These are phyloP conservation scores for Pseudomugil gertrudae DNA, from an alignment of 2,797 vertebrate genomes.

Conservation along the genomic window DNA sequence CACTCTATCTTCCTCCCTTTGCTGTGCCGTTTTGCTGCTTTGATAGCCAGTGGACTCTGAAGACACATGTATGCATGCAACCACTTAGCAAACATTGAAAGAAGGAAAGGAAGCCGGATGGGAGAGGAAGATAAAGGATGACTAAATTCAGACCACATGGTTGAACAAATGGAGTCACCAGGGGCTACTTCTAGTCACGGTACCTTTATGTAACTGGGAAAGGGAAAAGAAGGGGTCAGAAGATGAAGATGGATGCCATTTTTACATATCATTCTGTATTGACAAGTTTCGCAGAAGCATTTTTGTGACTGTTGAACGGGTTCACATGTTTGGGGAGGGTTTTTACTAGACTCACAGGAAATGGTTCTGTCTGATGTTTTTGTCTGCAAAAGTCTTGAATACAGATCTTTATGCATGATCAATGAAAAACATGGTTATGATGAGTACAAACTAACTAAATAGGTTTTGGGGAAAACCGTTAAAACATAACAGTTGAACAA, in stretches of 20 bases:
- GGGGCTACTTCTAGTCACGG: slow-evolving; percentile 77
- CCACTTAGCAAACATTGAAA: slow-evolving; percentile 65
- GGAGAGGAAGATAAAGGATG: slow-evolving; percentile 70
- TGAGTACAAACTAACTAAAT: neutral
- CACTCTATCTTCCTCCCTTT: slow-evolving; percentile 1
- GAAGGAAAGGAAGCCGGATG: slow-evolving; percentile 76
- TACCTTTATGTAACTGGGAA: slow-evolving; percentile 57
- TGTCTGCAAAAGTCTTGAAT: neutral
- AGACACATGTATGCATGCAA: slow-evolving; percentile 68
- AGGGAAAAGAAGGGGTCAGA: slow-evolving; percentile 10
- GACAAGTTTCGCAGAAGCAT: neutral
- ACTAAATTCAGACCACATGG: slow-evolving; percentile 81
- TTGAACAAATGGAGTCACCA: slow-evolving; percentile 63
- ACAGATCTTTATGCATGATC: neutral
- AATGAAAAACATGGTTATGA: neutral
- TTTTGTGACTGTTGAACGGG: neutral
- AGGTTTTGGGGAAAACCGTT: no score
- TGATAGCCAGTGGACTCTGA: slow-evolving; percentile 39
- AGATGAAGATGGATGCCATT: slow-evolving; percentile 19
- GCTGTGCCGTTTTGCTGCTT: slow-evolving; percentile 10
- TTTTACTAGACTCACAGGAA: neutral
- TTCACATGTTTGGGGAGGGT: neutral
- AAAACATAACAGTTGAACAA: no score
- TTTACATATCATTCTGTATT: neutral
- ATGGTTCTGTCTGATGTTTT: neutral